Conservation (phyloP, 2,888 invertebrate genomes). For the Lasioglossum zephyrum region DNA sequence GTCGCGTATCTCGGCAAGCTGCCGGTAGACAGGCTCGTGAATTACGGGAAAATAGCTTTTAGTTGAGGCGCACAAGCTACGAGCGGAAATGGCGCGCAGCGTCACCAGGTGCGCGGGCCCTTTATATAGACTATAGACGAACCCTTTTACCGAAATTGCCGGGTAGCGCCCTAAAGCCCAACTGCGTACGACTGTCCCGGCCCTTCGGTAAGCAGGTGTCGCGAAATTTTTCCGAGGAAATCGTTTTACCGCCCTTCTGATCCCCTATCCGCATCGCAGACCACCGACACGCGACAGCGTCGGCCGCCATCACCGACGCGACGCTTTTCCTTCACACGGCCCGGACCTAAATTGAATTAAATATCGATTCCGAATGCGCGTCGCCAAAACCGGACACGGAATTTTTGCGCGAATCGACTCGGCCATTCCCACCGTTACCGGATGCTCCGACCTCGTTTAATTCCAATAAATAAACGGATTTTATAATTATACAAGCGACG, state of each 20-base stretch:
- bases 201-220: constrained; percentile 62
- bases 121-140: constrained; percentile 79
- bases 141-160: constrained; percentile 84
- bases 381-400: background rate
- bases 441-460: background rate
- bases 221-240: constrained; percentile 68
- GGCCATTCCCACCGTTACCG: background rate
- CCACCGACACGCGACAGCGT: background rate
- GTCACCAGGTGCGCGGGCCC: constrained; percentile 80
- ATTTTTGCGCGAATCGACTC: background rate
- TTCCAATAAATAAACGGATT: background rate
- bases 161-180: constrained; percentile 68
- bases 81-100: constrained; percentile 26
- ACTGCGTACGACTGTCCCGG: constrained; percentile 9
- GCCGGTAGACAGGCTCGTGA: constrained; percentile 69
- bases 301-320: background rate
- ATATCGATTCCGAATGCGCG: background rate
- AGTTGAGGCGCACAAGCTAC: constrained; percentile 64
- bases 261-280: too few relatives aligned
- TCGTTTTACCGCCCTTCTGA: constrained; percentile 33
- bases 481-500: background rate
- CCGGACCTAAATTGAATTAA: background rate
- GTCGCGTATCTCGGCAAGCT: constrained; percentile 52
- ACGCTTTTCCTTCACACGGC: background rate
- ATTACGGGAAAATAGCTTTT: constrained; percentile 81